Conservation (phyloP, 2,113 vertebrate genomes). For the Engystomops pustulosus region DNA sequence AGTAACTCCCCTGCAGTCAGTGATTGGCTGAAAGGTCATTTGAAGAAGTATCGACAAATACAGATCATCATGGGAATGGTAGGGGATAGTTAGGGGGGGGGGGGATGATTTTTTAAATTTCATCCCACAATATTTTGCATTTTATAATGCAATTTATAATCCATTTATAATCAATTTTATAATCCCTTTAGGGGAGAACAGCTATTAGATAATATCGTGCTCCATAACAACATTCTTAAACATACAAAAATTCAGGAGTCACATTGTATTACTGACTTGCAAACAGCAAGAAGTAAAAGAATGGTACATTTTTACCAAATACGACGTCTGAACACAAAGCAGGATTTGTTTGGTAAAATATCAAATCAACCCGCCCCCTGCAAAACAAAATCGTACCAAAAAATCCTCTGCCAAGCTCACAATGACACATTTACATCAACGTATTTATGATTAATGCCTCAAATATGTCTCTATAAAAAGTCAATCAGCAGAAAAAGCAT, state of each 20-base stretch:
- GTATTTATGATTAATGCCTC: slow-evolving; percentile 34
- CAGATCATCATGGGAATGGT: no score
- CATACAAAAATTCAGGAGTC: background rate
- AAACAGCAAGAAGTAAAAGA: background rate
- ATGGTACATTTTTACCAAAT: background rate
- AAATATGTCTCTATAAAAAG: slow-evolving; percentile 30
- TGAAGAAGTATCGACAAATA: no score
- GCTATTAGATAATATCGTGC: no score
- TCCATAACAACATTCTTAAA: background rate
- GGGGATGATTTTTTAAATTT: no score
- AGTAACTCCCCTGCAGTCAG: no score
- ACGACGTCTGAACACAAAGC: slow-evolving; percentile 17
- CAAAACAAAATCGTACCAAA: background rate
- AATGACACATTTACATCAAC: slow-evolving; percentile 24
- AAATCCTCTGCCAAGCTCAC: background rate
- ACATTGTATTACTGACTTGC: background rate
- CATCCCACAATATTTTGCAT: no score
- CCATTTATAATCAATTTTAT: no score
- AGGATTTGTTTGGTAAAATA: slow-evolving; percentile 15
- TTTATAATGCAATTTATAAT: no score
- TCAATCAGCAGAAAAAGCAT: slow-evolving; percentile 10
- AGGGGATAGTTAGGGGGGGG: no score
- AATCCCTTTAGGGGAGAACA: no score
- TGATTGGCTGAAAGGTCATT: no score
- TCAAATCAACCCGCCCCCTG: background rate